Evolutionary conservation across 1,140 invertebrate genomes (phyloP).

Genomic region (Patella vulgata): DNA sequence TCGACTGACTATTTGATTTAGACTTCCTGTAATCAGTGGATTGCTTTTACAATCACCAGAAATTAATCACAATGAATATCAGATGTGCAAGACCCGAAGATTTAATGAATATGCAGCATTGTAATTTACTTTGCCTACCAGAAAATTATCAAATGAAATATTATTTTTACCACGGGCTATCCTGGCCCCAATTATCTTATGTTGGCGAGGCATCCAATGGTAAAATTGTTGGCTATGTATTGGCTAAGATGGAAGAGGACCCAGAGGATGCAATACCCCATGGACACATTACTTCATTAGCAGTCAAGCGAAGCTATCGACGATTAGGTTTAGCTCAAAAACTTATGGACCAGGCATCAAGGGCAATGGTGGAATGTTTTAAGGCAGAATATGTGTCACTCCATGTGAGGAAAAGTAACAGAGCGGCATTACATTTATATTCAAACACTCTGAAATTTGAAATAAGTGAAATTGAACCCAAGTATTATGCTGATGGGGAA

Average conservation of each 20-base stretch:
- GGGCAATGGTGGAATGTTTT: slow-evolving; percentile 89
- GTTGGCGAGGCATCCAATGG: slow-evolving; percentile 99
- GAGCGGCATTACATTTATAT: slow-evolving; percentile 98
- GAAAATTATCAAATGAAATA: slow-evolving; percentile 99
- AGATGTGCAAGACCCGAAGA: slow-evolving; percentile 71
- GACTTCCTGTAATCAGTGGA: too few relatives aligned
- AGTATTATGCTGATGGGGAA: slow-evolving; percentile 99
- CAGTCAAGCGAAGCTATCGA: slow-evolving; percentile 73
- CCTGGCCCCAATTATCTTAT: slow-evolving; percentile 91
- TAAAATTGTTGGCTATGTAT: slow-evolving; percentile 95
- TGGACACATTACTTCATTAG: slow-evolving; percentile 97
- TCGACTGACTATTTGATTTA: too few relatives aligned
- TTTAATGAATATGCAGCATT: slow-evolving; percentile 99
- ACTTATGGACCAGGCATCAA: slow-evolving; percentile 90
- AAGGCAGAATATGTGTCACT: slow-evolving; percentile 93
- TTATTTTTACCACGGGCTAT: slow-evolving; percentile 98
- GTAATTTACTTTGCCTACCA: slow-evolving; percentile 97
- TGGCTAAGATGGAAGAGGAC: slow-evolving; percentile 99
- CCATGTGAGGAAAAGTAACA: slow-evolving; percentile 97
- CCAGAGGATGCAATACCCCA: slow-evolving; percentile 95
- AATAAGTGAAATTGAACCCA: slow-evolving; percentile 98
- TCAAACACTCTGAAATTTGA: slow-evolving; percentile 96
- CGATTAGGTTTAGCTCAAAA: slow-evolving; percentile 97
- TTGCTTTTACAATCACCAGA: too few relatives aligned
- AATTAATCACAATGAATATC: slow-evolving; percentile 38